Evolutionary conservation across 2,797 vertebrate species (phyloP), one percentile per base, ranked within the genome.

Genomic region (Xenentodon cancila): DNA sequence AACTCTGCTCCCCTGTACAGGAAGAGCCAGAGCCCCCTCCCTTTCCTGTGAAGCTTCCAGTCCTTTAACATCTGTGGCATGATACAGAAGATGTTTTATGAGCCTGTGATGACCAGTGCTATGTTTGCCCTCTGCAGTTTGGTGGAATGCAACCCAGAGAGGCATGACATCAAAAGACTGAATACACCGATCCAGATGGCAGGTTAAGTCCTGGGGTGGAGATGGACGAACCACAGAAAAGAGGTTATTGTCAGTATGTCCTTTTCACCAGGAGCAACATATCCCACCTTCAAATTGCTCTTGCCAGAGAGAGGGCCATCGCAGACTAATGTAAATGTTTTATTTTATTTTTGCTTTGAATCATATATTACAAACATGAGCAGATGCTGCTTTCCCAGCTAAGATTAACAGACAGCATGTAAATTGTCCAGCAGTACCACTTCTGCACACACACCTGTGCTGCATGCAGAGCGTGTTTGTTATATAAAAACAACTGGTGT

Each of bases 1-100:
- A 64, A 54, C 53, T 30, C 19, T 17, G 34, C 8, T 7, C 50
- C 44, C 27, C 15, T 22, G 42, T 43, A 52, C 37, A 58, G 45
- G 34, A 54, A 53, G 48, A 18, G 20, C 44, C 16, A 5, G 32
- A 57, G 44, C 51, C 49, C 2, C 37, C 46, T 62, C 53, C 47
- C 49, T 61, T 72, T 57, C 57, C 69, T 51, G 46, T 16, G 7
- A 32, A 71, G 17, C 34, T 20, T 59, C 30, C n/a, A 15, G 8
- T 37, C 5, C 32, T n/a, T 57, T n/a, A 40, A 6, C 11, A 11
- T 62, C 42, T 58, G 34, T 4, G 9, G 1, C 8, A 20, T 32
- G 25, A 15, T 13, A 25, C 6, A 4, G 46, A 9, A 18, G 48
- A 45, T 48, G 25, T 53, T 54, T 32, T 16, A 18, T 34, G 22